phyloP scores from a whole-genome alignment of 2,113 vertebrate genomes.

The Myiagra hebetior region DNA sequence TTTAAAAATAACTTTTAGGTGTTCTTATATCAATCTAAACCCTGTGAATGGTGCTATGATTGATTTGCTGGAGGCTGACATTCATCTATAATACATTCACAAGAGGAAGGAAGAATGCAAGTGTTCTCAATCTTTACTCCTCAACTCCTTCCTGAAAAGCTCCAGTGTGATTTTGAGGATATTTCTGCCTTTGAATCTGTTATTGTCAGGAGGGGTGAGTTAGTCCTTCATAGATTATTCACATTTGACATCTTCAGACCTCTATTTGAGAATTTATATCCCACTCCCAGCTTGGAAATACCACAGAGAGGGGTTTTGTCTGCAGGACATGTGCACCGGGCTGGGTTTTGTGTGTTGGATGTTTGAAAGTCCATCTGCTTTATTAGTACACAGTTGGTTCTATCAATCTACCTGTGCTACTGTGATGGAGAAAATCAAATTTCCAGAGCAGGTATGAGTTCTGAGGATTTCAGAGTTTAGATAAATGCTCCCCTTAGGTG shows the following conservation, averaged over 20 bases:
- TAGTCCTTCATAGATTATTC: conserved; percentile 43
- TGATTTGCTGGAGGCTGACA: conserved; percentile 47
- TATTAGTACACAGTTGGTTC: neutral
- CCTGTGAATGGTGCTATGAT: conserved; percentile 8
- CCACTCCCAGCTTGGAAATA: neutral
- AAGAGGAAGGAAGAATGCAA: conserved; percentile 17
- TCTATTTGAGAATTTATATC: conserved; percentile 28
- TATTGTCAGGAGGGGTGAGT: conserved; percentile 5
- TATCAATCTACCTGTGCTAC: neutral
- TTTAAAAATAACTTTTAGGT: conserved; percentile 54
- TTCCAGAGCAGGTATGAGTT: neutral
- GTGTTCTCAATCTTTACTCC: conserved; percentile 9
- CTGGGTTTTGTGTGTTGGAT: neutral
- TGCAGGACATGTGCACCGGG: neutral
- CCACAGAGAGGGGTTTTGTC: neutral
- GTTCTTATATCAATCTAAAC: conserved; percentile 40
- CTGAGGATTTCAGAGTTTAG: neutral
- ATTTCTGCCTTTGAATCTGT: conserved; percentile 24
- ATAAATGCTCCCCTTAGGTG: neutral
- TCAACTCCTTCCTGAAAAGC: neutral
- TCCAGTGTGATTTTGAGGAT: conserved; percentile 21
- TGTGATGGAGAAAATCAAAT: neutral
- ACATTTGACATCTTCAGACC: conserved; percentile 21
- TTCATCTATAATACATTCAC: conserved; percentile 51
- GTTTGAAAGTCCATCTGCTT: neutral